These are phyloP conservation scores for Macaca fascicularis DNA, from an alignment of 2,113 vertebrate genomes.

Conservation along the genomic window T2T-MFA8v1.1 NC_088381.1:33124501-33125000, in stretches of 20 bases:
- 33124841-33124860: background rate
- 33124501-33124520: conserved; percentile 10
- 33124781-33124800: background rate
- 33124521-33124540: background rate
- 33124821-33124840: background rate
- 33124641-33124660: background rate
- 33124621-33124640: background rate
- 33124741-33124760: background rate
- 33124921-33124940: background rate
- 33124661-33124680: background rate
- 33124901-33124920: conserved; percentile 19
- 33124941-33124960: background rate
- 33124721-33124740: background rate
- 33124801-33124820: background rate
- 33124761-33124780: background rate
- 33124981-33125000: background rate
- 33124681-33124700: background rate
- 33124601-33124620: background rate
- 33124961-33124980: background rate
- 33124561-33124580: background rate
- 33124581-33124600: background rate
- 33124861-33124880: conserved; percentile 15
- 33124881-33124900: conserved; percentile 20
- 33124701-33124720: background rate
- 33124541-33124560: background rate